phyloP scores from a whole-genome alignment of 2,888 invertebrate genomes.

The Sinelater perroti region DNA sequence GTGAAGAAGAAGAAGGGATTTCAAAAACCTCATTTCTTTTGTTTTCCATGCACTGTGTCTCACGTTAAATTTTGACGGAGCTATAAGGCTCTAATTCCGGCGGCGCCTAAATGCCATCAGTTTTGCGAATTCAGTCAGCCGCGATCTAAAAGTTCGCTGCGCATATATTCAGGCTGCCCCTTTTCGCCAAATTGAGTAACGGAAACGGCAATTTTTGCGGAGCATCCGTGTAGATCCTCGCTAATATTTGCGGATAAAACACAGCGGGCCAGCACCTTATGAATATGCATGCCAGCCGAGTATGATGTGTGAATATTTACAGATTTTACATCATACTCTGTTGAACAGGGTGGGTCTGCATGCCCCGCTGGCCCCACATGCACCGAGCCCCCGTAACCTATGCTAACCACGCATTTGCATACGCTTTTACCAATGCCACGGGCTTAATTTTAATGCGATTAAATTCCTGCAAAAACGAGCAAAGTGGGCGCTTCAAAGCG shows the following conservation, averaged over 20 bases:
- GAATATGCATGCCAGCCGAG: conserved; percentile 44
- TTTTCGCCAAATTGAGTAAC: too few relatives aligned
- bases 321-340: conserved; percentile 50
- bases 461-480: conserved; percentile 45
- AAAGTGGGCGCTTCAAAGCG: conserved; percentile 32
- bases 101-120: too few relatives aligned
- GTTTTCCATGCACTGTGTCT: too few relatives aligned
- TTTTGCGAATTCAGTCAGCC: too few relatives aligned
- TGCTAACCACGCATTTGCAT: conserved; percentile 50
- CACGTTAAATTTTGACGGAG: too few relatives aligned
- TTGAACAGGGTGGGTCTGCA: conserved; percentile 45
- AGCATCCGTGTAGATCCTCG: conserved; percentile 39
- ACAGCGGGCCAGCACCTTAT: conserved; percentile 43
- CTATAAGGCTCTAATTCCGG: too few relatives aligned
- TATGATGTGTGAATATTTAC: conserved; percentile 50
- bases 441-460: conserved; percentile 51
- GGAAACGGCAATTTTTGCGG: conserved; percentile 1
- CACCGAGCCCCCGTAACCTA: conserved; percentile 45
- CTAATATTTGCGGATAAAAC: conserved; percentile 48
- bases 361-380: conserved; percentile 40
- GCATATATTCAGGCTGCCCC: too few relatives aligned
- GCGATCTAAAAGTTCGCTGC: too few relatives aligned
- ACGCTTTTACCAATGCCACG: conserved; percentile 49
- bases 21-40: too few relatives aligned
- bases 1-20: too few relatives aligned